phyloP scores from a whole-genome alignment of 2,888 invertebrate genomes.

The Odontocerum albicorne region DNA sequence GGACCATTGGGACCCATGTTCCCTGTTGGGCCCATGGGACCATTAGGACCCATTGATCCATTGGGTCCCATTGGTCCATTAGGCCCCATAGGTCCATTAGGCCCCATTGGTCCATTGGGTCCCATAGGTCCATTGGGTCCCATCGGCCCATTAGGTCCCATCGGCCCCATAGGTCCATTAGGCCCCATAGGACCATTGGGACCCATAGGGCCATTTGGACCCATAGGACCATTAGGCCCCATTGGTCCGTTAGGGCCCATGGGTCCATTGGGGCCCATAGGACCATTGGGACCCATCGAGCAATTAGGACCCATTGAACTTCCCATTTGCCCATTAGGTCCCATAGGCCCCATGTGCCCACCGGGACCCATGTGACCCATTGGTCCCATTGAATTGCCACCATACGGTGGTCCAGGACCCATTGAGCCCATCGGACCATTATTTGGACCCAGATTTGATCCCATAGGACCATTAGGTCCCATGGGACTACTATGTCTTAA shows the following conservation, averaged over 20 bases:
- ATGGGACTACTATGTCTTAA: constrained; percentile 59
- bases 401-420: constrained; percentile 50
- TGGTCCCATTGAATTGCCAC: constrained; percentile 44
- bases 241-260: constrained; percentile 42
- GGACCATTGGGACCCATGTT: constrained; percentile 41
- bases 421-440: constrained; percentile 55
- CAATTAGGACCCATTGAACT: constrained; percentile 38
- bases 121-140: constrained; percentile 44
- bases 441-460: constrained; percentile 42
- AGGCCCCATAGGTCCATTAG: constrained; percentile 51
- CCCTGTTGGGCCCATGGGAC: constrained; percentile 53
- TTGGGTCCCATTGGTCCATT: constrained; percentile 40
- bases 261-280: constrained; percentile 38
- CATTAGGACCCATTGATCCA: constrained; percentile 39
- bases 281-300: constrained; percentile 40
- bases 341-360: constrained; percentile 39
- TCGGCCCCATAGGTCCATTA: constrained; percentile 43
- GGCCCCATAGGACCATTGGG: constrained; percentile 53
- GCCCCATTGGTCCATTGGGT: constrained; percentile 58
- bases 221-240: constrained; percentile 51
- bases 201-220: constrained; percentile 46
- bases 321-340: constrained; percentile 32
- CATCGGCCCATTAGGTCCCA: constrained; percentile 54
- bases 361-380: constrained; percentile 40
- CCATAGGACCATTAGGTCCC: constrained; percentile 42